Percentiles rank a stretch among this genome's conserved stretches.
Evolutionary conservation across 2,888 invertebrate genomes (phyloP).

Genomic region (Julus scandinavius): DNA sequence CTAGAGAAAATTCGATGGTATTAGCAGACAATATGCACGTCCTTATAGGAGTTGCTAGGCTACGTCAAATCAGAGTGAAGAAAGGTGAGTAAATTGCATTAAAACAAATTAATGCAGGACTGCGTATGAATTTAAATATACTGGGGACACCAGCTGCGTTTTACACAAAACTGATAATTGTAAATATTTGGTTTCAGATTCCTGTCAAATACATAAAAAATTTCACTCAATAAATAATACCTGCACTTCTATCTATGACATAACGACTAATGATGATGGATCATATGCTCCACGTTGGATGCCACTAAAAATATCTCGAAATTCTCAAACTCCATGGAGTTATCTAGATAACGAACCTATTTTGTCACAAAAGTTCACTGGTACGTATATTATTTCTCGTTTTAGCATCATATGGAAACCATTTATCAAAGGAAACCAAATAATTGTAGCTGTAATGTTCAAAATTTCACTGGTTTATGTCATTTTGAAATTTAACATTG

Average conservation of each 20-base stretch:
- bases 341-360: background rate
- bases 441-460: too few relatives aligned
- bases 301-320: background rate
- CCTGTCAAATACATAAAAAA: background rate
- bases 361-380: background rate
- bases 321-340: background rate
- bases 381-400: background rate
- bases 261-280: background rate
- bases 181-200: background rate
- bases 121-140: too few relatives aligned
- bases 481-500: too few relatives aligned
- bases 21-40: constrained; percentile 44
- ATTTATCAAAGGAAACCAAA: too few relatives aligned
- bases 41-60: constrained; percentile 51
- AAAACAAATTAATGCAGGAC: background rate
- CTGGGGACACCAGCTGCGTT: too few relatives aligned
- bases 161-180: too few relatives aligned
- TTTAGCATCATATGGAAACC: background rate
- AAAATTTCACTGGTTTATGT: too few relatives aligned
- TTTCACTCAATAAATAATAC: background rate
- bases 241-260: background rate
- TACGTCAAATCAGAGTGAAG: constrained; percentile 51
- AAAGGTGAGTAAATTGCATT: background rate
- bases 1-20: background rate
- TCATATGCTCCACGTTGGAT: background rate